Evolutionary conservation across 2,797 vertebrate species (phyloP), one percentile per base, ranked within the genome.

Genomic region (Poecile montanus): DNA sequence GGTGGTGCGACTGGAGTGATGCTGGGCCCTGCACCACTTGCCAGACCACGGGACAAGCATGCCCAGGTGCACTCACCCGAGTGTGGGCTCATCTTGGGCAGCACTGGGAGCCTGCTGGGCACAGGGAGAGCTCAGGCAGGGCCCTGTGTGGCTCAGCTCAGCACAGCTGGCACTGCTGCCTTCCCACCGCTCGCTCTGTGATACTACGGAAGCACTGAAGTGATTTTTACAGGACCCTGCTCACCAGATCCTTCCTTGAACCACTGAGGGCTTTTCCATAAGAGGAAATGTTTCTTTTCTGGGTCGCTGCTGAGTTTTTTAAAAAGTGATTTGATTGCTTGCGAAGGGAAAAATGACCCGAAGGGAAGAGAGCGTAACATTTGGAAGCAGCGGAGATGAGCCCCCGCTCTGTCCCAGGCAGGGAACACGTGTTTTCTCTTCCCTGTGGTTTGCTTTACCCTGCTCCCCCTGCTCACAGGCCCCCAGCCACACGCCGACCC

Each of bases 271-370:
- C 77, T 93, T 93, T 95, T 94, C 95, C 94, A 93, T 91, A 96
- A 95, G 94, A 94, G 95, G 95, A 92, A 93, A 94, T 90, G 93
- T 96, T 96, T 94, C 93, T 93, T 90, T 95, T 94, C 94, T 96
- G 91, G 83, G 93, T 95, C 5, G 18, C 83, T 70, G 85, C 94
- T 90, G 83, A 90, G 93, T 75, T 94, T 93, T 92, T 96, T 19
- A 61, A 88, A 77, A 93, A 93, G 56, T 66, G 80, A 94, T 93
- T 51, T 90, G 95, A 96, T 93, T 79, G 95, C 91, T 81, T 8
- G 21, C 0, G 54, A 94, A 90, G 89, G 95, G 89, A 90, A 90
- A 73, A 94, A 93, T 85, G 94, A 91, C 94, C 88, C 4, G n/a
- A 88, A 94, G 93, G 79, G 91, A 96, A 95, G 71, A 76, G n/a